Evolutionary conservation across 2,113 vertebrate species (phyloP).

Genomic region (Paramisgurnus dabryanus): DNA sequence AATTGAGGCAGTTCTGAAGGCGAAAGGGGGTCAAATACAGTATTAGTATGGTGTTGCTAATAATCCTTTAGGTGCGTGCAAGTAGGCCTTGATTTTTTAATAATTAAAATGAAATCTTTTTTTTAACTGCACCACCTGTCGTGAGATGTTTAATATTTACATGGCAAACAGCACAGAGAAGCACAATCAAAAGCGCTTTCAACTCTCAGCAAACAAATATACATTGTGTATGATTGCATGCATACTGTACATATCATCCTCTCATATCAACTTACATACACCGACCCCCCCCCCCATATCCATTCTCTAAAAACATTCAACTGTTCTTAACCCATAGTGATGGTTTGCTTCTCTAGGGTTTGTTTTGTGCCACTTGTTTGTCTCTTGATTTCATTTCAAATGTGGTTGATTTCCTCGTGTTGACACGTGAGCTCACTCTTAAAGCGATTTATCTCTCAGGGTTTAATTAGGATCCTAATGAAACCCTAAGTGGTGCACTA

Average conservation of each 20-base stretch:
- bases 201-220: neutral
- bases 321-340: neutral
- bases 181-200: neutral
- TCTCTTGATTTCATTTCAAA: neutral
- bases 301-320: neutral
- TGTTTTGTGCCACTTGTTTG: conserved; percentile 1
- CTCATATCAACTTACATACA: neutral
- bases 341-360: conserved; percentile 4
- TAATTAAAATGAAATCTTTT: too few relatives aligned
- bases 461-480: conserved; percentile 25
- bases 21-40: too few relatives aligned
- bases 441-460: conserved; percentile 6
- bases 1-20: too few relatives aligned
- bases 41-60: neutral
- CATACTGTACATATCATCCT: neutral
- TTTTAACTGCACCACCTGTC: neutral
- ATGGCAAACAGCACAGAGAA: neutral
- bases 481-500: neutral
- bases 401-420: conserved; percentile 3
- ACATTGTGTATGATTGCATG: neutral
- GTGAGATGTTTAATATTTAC: neutral
- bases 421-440: conserved; percentile 8
- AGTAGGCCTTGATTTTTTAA: neutral
- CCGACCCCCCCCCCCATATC: too few relatives aligned
- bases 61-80: neutral